Evolutionary conservation across 1,140 invertebrate genomes (phyloP), one percentile per base, ranked within the genome.

Genomic region (Ptiloglossa arizonensis): DNA sequence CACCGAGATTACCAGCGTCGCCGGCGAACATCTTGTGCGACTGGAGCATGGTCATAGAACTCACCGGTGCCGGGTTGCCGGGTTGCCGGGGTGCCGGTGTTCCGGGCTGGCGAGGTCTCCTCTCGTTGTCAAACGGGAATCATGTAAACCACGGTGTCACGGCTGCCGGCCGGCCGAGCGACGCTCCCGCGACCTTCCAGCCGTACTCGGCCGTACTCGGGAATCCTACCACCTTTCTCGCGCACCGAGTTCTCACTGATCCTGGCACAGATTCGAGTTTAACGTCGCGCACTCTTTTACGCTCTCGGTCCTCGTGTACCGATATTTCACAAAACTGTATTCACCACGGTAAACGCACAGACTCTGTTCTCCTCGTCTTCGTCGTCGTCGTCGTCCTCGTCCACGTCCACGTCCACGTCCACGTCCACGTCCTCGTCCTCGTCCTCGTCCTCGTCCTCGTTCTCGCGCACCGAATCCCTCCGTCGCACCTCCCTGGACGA

Each of bases 1-100:
- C 90, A 71, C 90, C 89, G 79, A 90, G 87, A 82, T 91, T 87
- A 76, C 89, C 88, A 57, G 93, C 89, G 81, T 93, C 93, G 88
- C 92, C 89, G 32, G 32, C 32, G 89, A 94, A 94, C 69, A 94
- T 90, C 87, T 94, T 94, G 72, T 94, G 93, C 82, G 93, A 92
- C 86, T 93, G 90, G 75, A 93, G 88, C 91, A 93, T 93, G 81
- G 92, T 92, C 92, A 92, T 92, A 88, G 87, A 90, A 86, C 82
- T 86, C 44, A 84, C 81, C 60, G 82, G 76, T 66, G 78, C 80
- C 82, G 83, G n/a, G n/a, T n/a, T n/a, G n/a, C n/a, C n/a, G n/a
- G n/a, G n/a, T n/a, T n/a, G n/a, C n/a, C n/a, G n/a, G n/a, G n/a
- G n/a, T n/a, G n/a, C n/a, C n/a, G n/a, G n/a, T n/a, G n/a, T n/a